Evolutionary conservation across 1,140 invertebrate species (phyloP), one percentile per base, ranked within the genome.

Genomic region (Maniola jurtina): DNA sequence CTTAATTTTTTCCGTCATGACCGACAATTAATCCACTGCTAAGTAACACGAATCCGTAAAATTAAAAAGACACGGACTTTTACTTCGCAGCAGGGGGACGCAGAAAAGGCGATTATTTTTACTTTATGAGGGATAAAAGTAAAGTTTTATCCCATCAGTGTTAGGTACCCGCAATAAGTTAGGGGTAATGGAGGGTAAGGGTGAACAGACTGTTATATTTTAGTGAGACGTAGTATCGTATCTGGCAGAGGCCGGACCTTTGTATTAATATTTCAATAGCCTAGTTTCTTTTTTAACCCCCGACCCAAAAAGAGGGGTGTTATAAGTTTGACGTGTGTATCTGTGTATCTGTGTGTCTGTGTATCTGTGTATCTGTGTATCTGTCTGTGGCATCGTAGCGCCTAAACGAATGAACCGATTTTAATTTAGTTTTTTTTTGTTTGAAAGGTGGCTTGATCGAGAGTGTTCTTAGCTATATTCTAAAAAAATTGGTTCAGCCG

Each of bases 61-160:
- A 66, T 60, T 66, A 66, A 61, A 61, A 47, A 66, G 52, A 56
- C 50, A 64, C 48, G 40, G 50, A 56, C 38, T 15, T 38, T 60
- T 69, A 64, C 62, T 40, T 47, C 34, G 61, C 35, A 9, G 6
- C 58, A n/a, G 48, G 63, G 50, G 38, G 61, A 48, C 47, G 57
- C 48, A 50, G 57, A 48, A 64, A 33, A 48, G 62, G 38, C 47
- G 50, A 69, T 69, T 64, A 69, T 61, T 69, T 69, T 61, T 64
- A 68, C 58, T 69, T 69, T 64, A 69, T 59, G 67, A 55, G 25
- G 66, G 66, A 69, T 61, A 69, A 64, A 69, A 64, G 62, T 69
- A 54, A 69, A 69, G 62, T 69, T 69, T 69, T 69, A 69, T 56
- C 56, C 57, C 57, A 61, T 68, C 61, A 64, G 45, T 54, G 66